These are phyloP conservation scores for Chelidonichthys spinosus DNA, from an alignment of 2,797 vertebrate genomes.

Conservation along the genomic window DNA sequence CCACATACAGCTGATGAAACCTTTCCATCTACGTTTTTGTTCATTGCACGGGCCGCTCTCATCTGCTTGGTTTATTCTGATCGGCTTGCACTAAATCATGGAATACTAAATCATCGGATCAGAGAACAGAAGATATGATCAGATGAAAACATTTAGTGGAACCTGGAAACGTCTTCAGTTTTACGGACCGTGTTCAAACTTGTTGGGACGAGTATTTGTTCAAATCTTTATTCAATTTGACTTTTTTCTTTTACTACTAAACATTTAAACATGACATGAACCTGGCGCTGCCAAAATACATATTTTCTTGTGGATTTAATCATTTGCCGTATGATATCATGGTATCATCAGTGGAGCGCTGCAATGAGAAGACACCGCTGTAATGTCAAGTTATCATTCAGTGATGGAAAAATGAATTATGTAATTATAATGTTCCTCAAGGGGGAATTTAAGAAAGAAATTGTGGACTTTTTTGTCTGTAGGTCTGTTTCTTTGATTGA, in stretches of 20 bases:
- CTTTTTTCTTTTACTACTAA: neutral
- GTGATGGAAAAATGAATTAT: neutral
- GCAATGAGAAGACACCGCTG: neutral
- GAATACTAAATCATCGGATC: neutral
- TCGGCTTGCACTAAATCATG: neutral
- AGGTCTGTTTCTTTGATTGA: neutral
- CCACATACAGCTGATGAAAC: neutral
- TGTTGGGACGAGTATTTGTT: neutral
- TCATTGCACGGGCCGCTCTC: neutral
- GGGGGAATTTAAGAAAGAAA: neutral
- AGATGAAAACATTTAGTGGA: neutral
- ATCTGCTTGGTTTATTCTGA: neutral
- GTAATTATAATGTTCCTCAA: neutral
- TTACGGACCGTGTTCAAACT: neutral
- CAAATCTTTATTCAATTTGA: constrained; percentile 5
- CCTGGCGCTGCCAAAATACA: neutral
- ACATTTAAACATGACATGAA: neutral
- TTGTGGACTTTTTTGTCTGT: neutral
- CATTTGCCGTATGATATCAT: neutral
- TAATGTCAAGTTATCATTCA: neutral
- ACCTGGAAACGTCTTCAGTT: neutral
- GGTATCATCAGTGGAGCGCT: neutral
- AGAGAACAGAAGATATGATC: constrained; percentile 12
- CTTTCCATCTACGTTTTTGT: neutral
- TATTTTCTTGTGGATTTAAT: constrained; percentile 9